These are phyloP conservation scores for Ophiothrix spiculata DNA, from an alignment of 35 echinoderm and acorn worm species.

Conservation along the genomic window DNA sequence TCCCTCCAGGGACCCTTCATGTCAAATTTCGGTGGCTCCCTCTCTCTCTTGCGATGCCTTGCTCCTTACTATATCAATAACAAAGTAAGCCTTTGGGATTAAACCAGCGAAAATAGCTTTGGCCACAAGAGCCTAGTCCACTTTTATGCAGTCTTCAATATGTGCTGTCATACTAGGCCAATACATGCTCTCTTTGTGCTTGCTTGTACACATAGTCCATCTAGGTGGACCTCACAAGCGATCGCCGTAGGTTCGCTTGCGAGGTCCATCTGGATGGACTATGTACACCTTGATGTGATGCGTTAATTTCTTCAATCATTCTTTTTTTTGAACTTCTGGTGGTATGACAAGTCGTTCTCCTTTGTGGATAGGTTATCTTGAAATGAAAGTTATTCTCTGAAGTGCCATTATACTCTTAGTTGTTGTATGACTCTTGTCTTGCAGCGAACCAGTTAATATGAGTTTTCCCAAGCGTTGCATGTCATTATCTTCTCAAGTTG, in stretches of 20 bases:
- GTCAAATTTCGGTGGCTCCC: too few relatives aligned
- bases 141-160: constrained; percentile 7
- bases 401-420: constrained; percentile 32
- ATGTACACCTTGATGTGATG: constrained; percentile 37
- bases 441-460: constrained; percentile 30
- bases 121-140: too few relatives aligned
- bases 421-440: constrained; percentile 26
- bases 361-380: constrained; percentile 37
- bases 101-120: too few relatives aligned
- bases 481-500: constrained; percentile 12
- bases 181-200: constrained; percentile 14
- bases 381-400: constrained; percentile 47
- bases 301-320: constrained; percentile 34
- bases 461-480: constrained; percentile 14
- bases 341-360: constrained; percentile 43
- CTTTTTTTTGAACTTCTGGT: background rate
- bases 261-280: too few relatives aligned
- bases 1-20: too few relatives aligned
- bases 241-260: too few relatives aligned
- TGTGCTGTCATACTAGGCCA: constrained; percentile 24
- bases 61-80: too few relatives aligned
- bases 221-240: too few relatives aligned
- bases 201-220: too few relatives aligned
- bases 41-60: too few relatives aligned
- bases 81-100: too few relatives aligned